phyloP scores from a whole-genome alignment of 2,113 vertebrate genomes.

The Proterorhinus semilunaris region DNA sequence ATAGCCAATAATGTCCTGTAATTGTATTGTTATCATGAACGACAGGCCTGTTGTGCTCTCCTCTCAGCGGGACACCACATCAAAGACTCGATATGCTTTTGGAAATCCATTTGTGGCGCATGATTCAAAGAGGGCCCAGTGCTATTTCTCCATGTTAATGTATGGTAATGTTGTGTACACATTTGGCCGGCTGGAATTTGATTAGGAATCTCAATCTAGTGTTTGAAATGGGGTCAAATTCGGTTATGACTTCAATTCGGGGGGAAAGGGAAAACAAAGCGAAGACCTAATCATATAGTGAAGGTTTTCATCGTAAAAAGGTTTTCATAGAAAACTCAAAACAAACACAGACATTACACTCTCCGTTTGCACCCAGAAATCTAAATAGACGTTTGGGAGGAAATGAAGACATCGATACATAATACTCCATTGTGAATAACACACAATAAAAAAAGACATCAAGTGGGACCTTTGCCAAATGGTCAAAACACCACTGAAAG shows the following conservation, averaged over 20 bases:
- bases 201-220: neutral
- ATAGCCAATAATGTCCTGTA: constrained; percentile 35
- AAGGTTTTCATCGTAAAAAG: too few species aligned
- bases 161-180: constrained; percentile 16
- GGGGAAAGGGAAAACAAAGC: too few species aligned
- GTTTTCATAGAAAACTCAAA: too few species aligned
- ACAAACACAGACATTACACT: too few species aligned
- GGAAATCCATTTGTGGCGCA: constrained; percentile 13
- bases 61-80: constrained; percentile 42
- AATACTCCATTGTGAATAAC: too few species aligned
- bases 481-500: too few species aligned
- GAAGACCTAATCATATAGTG: too few species aligned
- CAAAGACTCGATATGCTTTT: constrained; percentile 37
- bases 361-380: too few species aligned
- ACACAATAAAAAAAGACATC: too few species aligned
- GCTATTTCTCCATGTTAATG: constrained; percentile 15
- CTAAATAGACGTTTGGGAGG: too few species aligned
- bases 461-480: too few species aligned
- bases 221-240: constrained; percentile 7
- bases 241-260: neutral
- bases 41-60: constrained; percentile 43
- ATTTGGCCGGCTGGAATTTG: constrained; percentile 11
- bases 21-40: constrained; percentile 54
- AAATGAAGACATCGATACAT: too few species aligned
- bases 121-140: constrained; percentile 18